Base-by-base conservation (phyloP, 1,140 invertebrate genomes). In the Ericerus pela region DNA sequence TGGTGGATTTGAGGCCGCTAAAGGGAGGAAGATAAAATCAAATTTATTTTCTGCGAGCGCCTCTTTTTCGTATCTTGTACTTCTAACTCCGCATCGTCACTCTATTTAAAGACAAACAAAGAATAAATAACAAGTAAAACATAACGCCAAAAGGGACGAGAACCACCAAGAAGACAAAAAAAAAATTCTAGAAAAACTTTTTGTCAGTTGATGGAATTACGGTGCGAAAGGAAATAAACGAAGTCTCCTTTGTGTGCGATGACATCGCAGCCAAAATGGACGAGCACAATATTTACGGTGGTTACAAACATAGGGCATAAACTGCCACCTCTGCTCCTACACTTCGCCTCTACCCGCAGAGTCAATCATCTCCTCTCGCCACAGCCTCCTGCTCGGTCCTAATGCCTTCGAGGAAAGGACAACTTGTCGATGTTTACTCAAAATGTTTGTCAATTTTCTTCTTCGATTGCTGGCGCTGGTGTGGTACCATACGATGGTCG, bases 381-480 rank as follows among this genome's bases (percentile, higher is more conserved):
- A n/a, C n/a, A n/a, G n/a, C n/a, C n/a, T n/a, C n/a, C n/a, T n/a
- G n/a, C n/a, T n/a, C n/a, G n/a, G n/a, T n/a, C n/a, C n/a, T n/a
- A n/a, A n/a, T n/a, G n/a, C n/a, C n/a, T n/a, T n/a, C 36, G 41
- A 5, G 26, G 41, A 47, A 47, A 47, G n/a, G 41, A 47, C 41
- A 47, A 47, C 41, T 47, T 47, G 41, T 47, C 41, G 41, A 47
- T 47, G 41, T 47, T 47, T 47, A 47, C 41, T 47, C 26, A 47
- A 47, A 24, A 18, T 47, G 26, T 47, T 47, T 47, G 41, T 47
- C 41, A 47, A 47, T 47, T 47, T 47, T 24, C 41, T 47, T 24
- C 41, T 18, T 8, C 36, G 36, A 38, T 18, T 14, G 36, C 20
- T 38, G 14, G 36, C 4, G 20, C 20, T 38, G 36, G 14, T 14